Conservation (phyloP, 2,797 vertebrate genomes). For the Acropternis orthonyx region DNA sequence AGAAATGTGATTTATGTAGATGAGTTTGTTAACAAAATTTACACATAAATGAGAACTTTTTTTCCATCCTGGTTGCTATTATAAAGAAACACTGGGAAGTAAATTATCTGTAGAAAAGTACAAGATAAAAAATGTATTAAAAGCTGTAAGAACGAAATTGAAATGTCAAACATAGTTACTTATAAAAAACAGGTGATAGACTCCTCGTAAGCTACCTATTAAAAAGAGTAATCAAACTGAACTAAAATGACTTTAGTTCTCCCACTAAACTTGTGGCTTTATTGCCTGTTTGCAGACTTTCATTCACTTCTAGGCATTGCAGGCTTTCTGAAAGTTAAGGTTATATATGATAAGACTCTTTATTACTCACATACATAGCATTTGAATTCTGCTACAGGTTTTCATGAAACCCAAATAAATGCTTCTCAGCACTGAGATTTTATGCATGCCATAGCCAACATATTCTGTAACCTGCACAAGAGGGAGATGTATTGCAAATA, state of each 20-base stretch:
- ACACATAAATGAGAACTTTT: constrained; percentile 79
- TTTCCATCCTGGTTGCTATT: constrained; percentile 69
- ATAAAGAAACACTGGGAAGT: constrained; percentile 77
- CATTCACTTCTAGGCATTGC: background rate
- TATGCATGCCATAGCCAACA: background rate
- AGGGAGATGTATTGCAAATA: background rate
- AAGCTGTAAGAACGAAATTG: constrained; percentile 78
- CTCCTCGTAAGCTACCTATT: constrained; percentile 37
- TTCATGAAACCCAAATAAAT: background rate
- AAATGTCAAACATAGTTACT: constrained; percentile 80
- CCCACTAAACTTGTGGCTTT: background rate
- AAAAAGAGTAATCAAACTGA: constrained; percentile 79
- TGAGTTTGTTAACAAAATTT: constrained; percentile 81
- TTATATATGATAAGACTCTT: background rate
- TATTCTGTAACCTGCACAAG: background rate
- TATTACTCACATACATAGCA: background rate
- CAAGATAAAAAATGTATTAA: constrained; percentile 80
- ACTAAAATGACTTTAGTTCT: constrained; percentile 72
- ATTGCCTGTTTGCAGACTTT: background rate
- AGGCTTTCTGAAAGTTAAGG: background rate
- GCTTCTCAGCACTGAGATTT: background rate
- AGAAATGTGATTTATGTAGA: constrained; percentile 73
- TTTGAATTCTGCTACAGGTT: background rate
- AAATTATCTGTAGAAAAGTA: constrained; percentile 77
- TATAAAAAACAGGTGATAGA: constrained; percentile 67